Evolutionary conservation across 1,140 invertebrate genomes (phyloP).

Genomic region (Tetramorium alpestre): DNA sequence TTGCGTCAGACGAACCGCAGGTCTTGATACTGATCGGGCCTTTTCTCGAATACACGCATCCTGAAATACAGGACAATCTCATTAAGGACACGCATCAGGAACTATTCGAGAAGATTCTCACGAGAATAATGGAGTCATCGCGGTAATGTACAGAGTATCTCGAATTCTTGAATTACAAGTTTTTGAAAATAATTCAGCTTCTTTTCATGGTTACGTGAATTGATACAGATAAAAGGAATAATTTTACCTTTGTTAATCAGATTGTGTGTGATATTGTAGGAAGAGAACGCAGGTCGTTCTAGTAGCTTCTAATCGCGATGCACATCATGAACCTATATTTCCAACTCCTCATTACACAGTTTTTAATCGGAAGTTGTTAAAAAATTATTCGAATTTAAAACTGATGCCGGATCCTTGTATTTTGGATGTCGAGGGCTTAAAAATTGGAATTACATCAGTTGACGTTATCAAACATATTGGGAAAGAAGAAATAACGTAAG

Average conservation of each 20-base stretch:
- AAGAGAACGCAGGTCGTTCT: slow-evolving; percentile 90
- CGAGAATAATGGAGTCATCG: slow-evolving; percentile 86
- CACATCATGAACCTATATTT: slow-evolving; percentile 91
- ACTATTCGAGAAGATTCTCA: slow-evolving; percentile 90
- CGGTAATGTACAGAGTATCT: slow-evolving; percentile 3
- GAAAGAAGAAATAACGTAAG: slow-evolving; percentile 92
- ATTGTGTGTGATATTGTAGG: slow-evolving; percentile 83
- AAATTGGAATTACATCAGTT: slow-evolving; percentile 92
- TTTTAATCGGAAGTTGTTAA: slow-evolving; percentile 72
- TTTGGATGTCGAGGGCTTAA: slow-evolving; percentile 91
- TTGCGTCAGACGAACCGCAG: slow-evolving; percentile 91
- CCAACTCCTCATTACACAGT: slow-evolving; percentile 91
- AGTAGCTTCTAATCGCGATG: slow-evolving; percentile 91
- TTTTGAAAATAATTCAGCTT: background rate
- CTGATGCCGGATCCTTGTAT: slow-evolving; percentile 93
- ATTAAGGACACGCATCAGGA: slow-evolving; percentile 88
- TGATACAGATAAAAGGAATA: background rate
- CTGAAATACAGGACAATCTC: slow-evolving; percentile 87
- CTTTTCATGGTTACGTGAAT: background rate
- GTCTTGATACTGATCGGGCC: slow-evolving; percentile 93
- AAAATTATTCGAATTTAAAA: slow-evolving; percentile 85
- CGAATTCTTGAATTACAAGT: background rate
- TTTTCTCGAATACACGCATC: slow-evolving; percentile 91
- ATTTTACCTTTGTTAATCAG: background rate
- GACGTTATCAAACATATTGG: slow-evolving; percentile 93